Evolutionary conservation across 2,888 invertebrate genomes (phyloP), one percentile per base, ranked within the genome.

Genomic region (Atrina japonica): DNA sequence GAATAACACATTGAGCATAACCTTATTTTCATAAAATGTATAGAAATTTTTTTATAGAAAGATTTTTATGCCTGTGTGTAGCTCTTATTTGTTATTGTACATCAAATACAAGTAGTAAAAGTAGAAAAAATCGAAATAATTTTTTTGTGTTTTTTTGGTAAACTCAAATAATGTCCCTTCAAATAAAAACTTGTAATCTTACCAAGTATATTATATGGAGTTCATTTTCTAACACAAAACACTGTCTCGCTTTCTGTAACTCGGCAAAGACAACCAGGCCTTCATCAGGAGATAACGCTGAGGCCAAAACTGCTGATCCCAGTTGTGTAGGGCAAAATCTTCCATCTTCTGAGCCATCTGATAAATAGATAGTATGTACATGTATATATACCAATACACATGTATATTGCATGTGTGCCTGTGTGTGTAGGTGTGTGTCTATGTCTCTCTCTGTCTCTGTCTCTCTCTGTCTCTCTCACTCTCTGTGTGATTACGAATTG

Each of bases 141-240:
- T 49, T 35, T 35, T 35, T 35, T 7, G 35, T 35, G 35, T 35
- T 11, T 11, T 35, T 35, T 11, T 7, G 35, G 35, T 5, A 35
- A 35, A n/a, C n/a, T n/a, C n/a, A n/a, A n/a, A n/a, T n/a, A n/a
- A n/a, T n/a, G n/a, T n/a, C n/a, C n/a, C n/a, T n/a, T n/a, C n/a
- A n/a, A n/a, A n/a, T n/a, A 35, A 11, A 35, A 35, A 35, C 11
- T 5, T 35, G 35, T 35, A 7, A 11, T 35, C 55, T 65, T 47
- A 98, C 98, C 85, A 97, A 92, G 91, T 98, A 99, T 56, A 99
- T 94, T 47, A 98, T 93, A 91, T 99, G 99, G 2, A 99, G 92
- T 85, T 99, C 99, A 65, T 96, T 96, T 88, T 98, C 97, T 14
- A 99, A 91, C 0, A 97, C 97, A 88, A 99, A 95, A 86, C 96